Conservation (phyloP, 2,797 vertebrate species). For the Peromyscus attwateri region DNA sequence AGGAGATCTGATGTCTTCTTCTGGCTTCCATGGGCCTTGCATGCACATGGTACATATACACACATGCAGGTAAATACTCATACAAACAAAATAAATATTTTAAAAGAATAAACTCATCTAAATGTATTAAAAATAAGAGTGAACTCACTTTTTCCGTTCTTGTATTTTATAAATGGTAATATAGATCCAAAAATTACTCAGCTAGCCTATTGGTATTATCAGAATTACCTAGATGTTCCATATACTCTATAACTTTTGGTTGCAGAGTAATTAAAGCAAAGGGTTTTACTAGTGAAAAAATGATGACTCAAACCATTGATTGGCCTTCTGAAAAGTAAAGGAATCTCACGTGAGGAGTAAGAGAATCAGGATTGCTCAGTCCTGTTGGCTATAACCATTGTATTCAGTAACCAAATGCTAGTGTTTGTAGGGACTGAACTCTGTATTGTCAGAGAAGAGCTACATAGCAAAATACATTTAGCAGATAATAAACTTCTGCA, state of each 20-base stretch:
- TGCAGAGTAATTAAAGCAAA: background rate
- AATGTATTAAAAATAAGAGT: background rate
- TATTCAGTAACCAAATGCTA: background rate
- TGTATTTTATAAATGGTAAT: background rate
- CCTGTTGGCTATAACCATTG: background rate
- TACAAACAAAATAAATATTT: background rate
- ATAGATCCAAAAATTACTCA: background rate
- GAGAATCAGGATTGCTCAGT: background rate
- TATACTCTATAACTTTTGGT: background rate
- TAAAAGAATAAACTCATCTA: slow-evolving; percentile 22
- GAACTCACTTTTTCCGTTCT: background rate
- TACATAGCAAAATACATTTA: background rate
- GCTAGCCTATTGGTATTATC: background rate
- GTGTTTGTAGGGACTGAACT: background rate
- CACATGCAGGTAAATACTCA: background rate
- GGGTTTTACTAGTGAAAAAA: background rate
- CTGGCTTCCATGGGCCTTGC: background rate
- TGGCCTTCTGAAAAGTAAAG: slow-evolving; percentile 16
- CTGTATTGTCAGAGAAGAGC: background rate
- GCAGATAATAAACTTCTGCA: background rate
- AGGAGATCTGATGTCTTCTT: background rate
- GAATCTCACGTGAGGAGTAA: background rate
- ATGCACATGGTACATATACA: no score
- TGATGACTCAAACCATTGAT: background rate
- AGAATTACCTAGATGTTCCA: background rate